Evolutionary conservation across 2,888 invertebrate genomes (phyloP).

Genomic region (Coleophora flavipennella): DNA sequence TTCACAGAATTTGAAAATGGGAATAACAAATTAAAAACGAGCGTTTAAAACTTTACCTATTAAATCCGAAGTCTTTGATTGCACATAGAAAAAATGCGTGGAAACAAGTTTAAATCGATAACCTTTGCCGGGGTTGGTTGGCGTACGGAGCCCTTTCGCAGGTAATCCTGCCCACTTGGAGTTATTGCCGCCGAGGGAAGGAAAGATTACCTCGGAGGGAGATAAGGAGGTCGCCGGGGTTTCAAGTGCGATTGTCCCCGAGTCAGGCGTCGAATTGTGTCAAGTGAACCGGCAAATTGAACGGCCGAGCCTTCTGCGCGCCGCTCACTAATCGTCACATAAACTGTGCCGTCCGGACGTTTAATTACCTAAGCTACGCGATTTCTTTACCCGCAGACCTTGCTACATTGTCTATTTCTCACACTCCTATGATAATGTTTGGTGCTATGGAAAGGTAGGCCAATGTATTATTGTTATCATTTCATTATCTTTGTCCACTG

Average conservation of each 20-base stretch:
- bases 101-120: conserved; percentile 67
- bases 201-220: conserved; percentile 72
- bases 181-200: conserved; percentile 72
- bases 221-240: conserved; percentile 72
- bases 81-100: conserved; percentile 36
- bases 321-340: conserved; percentile 67
- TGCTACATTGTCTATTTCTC: too few relatives aligned
- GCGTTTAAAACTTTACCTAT: too few relatives aligned
- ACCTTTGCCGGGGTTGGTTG: conserved; percentile 63
- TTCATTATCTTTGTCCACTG: too few relatives aligned
- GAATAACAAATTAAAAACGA: conserved; percentile 33
- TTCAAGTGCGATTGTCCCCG: conserved; percentile 72
- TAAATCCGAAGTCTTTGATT: not conserved
- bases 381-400: conserved; percentile 32
- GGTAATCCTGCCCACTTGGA: conserved; percentile 73
- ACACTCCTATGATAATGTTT: too few relatives aligned
- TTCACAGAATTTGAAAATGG: not conserved
- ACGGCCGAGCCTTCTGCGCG: conserved; percentile 69
- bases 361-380: conserved; percentile 56
- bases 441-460: too few relatives aligned
- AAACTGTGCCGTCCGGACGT: conserved; percentile 61
- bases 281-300: conserved; percentile 73
- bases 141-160: conserved; percentile 65
- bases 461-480: too few relatives aligned
- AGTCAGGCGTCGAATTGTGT: conserved; percentile 73